Base-by-base conservation (phyloP, 2,888 invertebrate species). In the Tuberolachnus salignus region DNA sequence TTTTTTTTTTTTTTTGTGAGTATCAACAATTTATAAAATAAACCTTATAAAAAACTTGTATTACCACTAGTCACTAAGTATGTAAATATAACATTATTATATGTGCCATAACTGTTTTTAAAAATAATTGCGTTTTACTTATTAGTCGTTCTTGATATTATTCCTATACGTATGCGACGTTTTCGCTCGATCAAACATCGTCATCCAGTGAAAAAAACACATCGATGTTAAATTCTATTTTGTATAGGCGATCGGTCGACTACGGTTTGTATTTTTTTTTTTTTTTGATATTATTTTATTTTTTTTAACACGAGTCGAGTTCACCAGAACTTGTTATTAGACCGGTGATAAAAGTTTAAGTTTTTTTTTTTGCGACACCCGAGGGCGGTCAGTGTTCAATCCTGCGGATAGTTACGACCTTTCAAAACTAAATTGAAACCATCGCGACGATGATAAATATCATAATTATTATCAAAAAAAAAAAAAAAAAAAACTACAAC, bases 41-140 rank as follows among this genome's bases (percentile, higher is more conserved):
- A 55, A 61, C 23, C n/a, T 72, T 55, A 63, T 46, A 34, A 61
- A 71, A 46, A 61, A 61, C 59, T 72, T 72, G 34, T 61, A 49
- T 61, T 72, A 72, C 72, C 72, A 72, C 59, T 72, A 72, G 49
- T 13, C 8, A 72, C 19, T 72, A 72, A 72, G 72, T 46, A 46
- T 70, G 70, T 70, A 70, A 70, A 70, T 72, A 71, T 49, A 64
- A 44, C 53, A 67, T 49, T 71, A 71, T 71, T 71, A 72, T 26
- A 61, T 72, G 61, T 61, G 72, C 72, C 59, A 49, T 61, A 61
- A 61, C 34, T 49, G 61, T 72, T 72, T 71, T 59, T 6, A 34
- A 49, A 61, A 46, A n/a, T n/a, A n/a, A 8, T 21, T 46, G 57
- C 57, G 9, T 23, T 64, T 44, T n/a, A 53, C 21, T 53, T 14